Evolutionary conservation across 2,888 invertebrate genomes (phyloP).

Genomic region (Dermolepida albohirtum): DNA sequence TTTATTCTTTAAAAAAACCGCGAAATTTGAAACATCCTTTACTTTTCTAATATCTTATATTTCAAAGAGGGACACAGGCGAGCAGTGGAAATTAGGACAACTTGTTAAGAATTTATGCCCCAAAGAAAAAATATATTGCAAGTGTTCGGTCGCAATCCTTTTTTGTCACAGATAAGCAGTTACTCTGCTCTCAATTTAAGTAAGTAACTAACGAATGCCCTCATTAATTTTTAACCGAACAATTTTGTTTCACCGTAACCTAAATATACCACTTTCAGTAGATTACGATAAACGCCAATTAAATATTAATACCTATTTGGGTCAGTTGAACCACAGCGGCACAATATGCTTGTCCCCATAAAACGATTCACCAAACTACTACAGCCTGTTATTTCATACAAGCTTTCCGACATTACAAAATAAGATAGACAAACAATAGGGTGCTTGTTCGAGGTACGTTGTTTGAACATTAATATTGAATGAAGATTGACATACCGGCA

Average conservation of each 20-base stretch:
- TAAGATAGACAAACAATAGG: neutral
- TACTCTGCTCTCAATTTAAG: too few relatives aligned
- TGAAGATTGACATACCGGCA: neutral
- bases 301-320: conserved; percentile 33
- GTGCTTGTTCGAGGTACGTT: neutral
- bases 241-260: conserved; percentile 10
- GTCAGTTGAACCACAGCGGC: neutral
- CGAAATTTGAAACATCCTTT: too few relatives aligned
- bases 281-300: conserved; percentile 32
- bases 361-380: conserved; percentile 6
- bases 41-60: too few relatives aligned
- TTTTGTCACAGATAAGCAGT: neutral
- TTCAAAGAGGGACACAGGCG: too few relatives aligned
- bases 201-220: too few relatives aligned
- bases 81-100: too few relatives aligned
- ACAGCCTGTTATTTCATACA: neutral
- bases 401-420: neutral
- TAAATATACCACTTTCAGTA: conserved; percentile 10
- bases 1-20: too few relatives aligned
- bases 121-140: too few relatives aligned
- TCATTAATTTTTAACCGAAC: conserved; percentile 17
- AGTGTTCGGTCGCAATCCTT: neutral
- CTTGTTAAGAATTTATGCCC: too few relatives aligned
- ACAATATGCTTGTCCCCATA: neutral
- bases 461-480: conserved; percentile 13